A percentile compares a stretch with the other conserved stretches of the same genome.
phyloP scores from a whole-genome alignment of 1,140 invertebrate genomes.

The Triops cancriformis region DNA sequence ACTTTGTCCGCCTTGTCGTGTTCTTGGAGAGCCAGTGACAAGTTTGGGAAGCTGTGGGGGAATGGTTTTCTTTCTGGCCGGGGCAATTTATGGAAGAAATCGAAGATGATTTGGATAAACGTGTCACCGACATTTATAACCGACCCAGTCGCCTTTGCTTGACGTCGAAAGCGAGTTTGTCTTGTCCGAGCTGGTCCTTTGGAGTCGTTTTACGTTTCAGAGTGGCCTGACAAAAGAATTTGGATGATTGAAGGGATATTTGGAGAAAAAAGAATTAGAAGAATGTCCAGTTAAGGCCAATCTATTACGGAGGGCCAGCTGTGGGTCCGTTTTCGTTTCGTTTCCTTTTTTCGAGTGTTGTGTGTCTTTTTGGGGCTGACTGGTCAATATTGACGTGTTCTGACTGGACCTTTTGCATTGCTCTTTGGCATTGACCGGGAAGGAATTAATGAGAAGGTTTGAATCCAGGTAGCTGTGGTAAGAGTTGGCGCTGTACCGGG shows the following conservation, averaged over 20 bases:
- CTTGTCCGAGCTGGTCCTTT: neutral
- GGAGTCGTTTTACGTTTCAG: neutral
- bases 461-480: neutral
- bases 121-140: conserved; percentile 13
- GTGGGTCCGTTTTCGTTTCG: neutral
- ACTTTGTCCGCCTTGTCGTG: neutral
- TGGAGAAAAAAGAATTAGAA: neutral
- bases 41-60: neutral
- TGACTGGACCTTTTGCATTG: neutral
- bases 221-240: neutral
- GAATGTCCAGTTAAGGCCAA: neutral
- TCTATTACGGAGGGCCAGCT: neutral
- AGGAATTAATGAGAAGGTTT: conserved; percentile 1
- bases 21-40: neutral
- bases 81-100: conserved; percentile 8
- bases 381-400: neutral
- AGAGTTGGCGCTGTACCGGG: neutral
- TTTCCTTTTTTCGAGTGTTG: neutral
- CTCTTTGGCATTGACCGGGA: neutral
- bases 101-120: conserved; percentile 10
- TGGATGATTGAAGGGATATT: neutral
- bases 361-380: neutral
- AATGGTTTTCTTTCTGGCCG: neutral
- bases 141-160: neutral
- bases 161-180: neutral